Evolutionary conservation across 2,888 invertebrate genomes (phyloP), one percentile per base, ranked within the genome.

Genomic region (Nebria salina): DNA sequence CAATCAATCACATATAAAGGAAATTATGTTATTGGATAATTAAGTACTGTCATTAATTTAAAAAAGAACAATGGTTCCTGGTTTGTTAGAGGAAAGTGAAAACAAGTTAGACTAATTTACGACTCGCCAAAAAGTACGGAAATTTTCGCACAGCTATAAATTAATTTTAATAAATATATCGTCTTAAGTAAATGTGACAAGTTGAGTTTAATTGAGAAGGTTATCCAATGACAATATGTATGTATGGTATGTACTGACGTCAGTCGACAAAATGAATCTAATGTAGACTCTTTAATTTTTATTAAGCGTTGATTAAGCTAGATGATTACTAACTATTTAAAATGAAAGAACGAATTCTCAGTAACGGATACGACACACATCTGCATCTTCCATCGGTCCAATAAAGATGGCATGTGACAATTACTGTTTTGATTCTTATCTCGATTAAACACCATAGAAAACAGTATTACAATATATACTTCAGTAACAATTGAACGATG

Each of bases 171-270:
- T 80, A 75, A 73, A n/a, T 20, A 66, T 41, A 65, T 41, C 66
- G 26, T 41, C 72, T 80, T 80, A 80, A 80, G 75, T 72, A 80
- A 66, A 13, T 76, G 68, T 75, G 80, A 70, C 75, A 75, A 75
- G 75, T 20, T 70, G 43, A 75, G 70, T 75, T 80, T 80, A 80
- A 80, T 80, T 80, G 80, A 80, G 75, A 75, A 80, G 80, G 80
- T 65, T 75, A 75, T 72, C 68, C 75, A 75, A 80, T 80, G 80
- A 80, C 75, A 80, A 64, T n/a, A 25, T 43, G 13, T n/a, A 34
- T 70, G 34, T 34, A 34, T 34, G 34, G 2, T 34, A 34, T 34
- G 34, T 34, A 34, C 34, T 80, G 80, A 80, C 80, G 80, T 80
- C 80, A 80, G 75, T 75, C 9, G 54, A 26, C 75, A 74, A 74